These are phyloP conservation scores for Craterocephalus amniculus DNA, from an alignment of 2,797 vertebrate species.

Conservation along the genomic window DNA sequence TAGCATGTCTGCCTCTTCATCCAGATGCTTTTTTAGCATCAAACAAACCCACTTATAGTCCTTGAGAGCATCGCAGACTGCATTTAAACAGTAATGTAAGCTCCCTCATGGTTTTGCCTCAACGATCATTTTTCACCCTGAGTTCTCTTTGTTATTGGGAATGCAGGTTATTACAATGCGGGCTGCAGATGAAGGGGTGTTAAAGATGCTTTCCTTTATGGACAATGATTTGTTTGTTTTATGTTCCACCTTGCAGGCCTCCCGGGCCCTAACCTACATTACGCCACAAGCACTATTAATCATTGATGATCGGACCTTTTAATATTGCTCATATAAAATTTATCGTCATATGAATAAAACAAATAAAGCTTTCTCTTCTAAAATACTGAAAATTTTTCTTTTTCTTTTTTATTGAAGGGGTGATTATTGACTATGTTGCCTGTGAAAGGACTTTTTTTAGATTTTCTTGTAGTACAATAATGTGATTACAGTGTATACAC, in stretches of 20 bases:
- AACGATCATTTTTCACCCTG: conserved; percentile 38
- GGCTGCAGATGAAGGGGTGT: conserved; percentile 42
- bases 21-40: conserved; percentile 14
- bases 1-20: conserved; percentile 11
- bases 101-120: conserved; percentile 27
- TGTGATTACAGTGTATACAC: background rate
- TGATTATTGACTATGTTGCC: background rate
- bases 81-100: conserved; percentile 40
- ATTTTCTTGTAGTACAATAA: background rate
- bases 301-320: conserved; percentile 82
- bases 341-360: conserved; percentile 57
- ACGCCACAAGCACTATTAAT: conserved; percentile 80
- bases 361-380: conserved; percentile 31
- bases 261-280: conserved; percentile 83
- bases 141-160: conserved; percentile 34
- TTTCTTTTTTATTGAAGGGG: background rate
- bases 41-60: conserved; percentile 24
- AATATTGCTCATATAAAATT: conserved; percentile 75
- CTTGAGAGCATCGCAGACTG: conserved; percentile 45
- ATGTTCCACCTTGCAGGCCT: conserved; percentile 55
- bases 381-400: conserved; percentile 15
- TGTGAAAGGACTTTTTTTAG: background rate
- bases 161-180: conserved; percentile 53
- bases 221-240: conserved; percentile 79
- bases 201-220: conserved; percentile 68